These are phyloP conservation scores for Nymphalis urticae DNA, from an alignment of 2,888 invertebrate genomes.

Conservation along the genomic window DNA sequence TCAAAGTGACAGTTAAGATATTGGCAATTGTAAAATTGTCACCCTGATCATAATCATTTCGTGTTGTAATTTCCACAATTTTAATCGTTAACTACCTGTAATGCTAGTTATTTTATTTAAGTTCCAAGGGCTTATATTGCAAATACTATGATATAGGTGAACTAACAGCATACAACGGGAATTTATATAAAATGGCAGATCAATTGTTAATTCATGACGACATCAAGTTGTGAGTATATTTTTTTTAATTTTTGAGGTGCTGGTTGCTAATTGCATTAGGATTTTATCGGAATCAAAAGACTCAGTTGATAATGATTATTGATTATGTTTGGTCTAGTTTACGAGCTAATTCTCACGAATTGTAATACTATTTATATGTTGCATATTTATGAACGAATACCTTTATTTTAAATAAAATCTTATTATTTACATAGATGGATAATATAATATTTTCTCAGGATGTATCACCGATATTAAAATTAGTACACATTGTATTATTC, in stretches of 20 bases:
- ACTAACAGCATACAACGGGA: constrained; percentile 17
- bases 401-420: too few species aligned
- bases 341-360: too few species aligned
- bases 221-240: constrained; percentile 85
- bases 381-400: too few species aligned
- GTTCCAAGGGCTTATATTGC: constrained; percentile 14
- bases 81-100: constrained; percentile 17
- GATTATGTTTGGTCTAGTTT: not conserved
- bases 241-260: not conserved
- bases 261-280: constrained; percentile 23
- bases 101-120: constrained; percentile 21
- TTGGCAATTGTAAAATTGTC: not conserved
- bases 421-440: too few species aligned
- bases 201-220: constrained; percentile 86
- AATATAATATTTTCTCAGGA: too few species aligned
- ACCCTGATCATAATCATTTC: not conserved
- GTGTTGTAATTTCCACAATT: constrained; percentile 20
- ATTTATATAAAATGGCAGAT: constrained; percentile 75
- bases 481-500: too few species aligned
- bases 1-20: constrained; percentile 14
- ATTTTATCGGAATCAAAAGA: not conserved
- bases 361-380: too few species aligned
- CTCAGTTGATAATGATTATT: not conserved
- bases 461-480: too few species aligned
- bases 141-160: constrained; percentile 41